A percentile compares a stretch with the other conserved stretches of the same genome.
phyloP scores from a whole-genome alignment of 2,113 vertebrate genomes.

The Rousettus leschenaultii region DNA sequence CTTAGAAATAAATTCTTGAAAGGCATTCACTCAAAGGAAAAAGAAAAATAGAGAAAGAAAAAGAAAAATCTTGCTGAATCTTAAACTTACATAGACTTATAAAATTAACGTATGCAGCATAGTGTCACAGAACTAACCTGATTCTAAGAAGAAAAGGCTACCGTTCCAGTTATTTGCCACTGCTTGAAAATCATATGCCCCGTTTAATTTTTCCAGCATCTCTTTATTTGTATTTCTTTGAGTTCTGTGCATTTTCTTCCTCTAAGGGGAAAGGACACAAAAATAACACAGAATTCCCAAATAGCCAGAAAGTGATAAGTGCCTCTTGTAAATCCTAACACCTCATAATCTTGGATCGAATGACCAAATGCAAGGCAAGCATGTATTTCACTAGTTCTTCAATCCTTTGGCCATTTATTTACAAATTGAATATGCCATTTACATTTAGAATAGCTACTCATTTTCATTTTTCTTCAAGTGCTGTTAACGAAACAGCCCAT shows the following conservation, averaged over 20 bases:
- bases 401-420: not conserved
- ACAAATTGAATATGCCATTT: constrained; percentile 32
- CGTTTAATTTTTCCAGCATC: not conserved
- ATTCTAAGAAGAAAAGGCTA: not conserved
- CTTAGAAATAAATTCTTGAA: not conserved
- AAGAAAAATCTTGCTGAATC: not conserved
- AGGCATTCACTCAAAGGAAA: not conserved
- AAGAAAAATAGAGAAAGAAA: not conserved
- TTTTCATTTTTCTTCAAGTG: constrained; percentile 52
- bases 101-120: not conserved
- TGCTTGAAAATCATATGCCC: not conserved
- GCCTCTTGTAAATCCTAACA: not conserved
- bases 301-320: not conserved
- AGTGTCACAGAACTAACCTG: not conserved
- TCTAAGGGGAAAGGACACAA: not conserved
- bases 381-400: constrained; percentile 13
- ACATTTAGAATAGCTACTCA: constrained; percentile 22
- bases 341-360: not conserved
- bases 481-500: not conserved
- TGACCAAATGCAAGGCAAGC: not conserved
- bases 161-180: not conserved
- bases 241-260: not conserved
- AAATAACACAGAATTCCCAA: not conserved
- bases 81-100: not conserved
- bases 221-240: not conserved